A percentile compares a stretch with the other conserved stretches of the same genome.
These are phyloP conservation scores for Hystrix brachyura DNA, from an alignment of 2,113 vertebrate genomes.

Conservation along the genomic window DNA sequence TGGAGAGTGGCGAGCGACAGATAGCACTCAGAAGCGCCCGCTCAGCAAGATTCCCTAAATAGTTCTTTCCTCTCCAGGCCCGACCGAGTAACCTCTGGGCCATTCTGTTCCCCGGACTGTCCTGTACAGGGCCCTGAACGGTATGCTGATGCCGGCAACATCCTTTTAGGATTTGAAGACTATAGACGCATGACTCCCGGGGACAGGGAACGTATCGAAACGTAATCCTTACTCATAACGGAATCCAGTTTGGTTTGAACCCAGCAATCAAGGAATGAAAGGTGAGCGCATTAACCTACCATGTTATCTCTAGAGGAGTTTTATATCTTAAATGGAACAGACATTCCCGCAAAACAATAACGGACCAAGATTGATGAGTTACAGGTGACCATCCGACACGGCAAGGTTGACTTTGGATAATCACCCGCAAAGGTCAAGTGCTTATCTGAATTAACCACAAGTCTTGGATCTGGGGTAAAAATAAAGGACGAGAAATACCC, in stretches of 20 bases:
- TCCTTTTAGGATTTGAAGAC: conserved; percentile 70
- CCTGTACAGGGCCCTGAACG: conserved; percentile 67
- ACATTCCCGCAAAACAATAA: conserved; percentile 79
- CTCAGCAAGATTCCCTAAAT: conserved; percentile 67
- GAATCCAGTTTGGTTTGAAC: conserved; percentile 80
- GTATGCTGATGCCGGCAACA: conserved; percentile 61
- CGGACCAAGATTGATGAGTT: conserved; percentile 81
- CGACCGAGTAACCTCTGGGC: conserved; percentile 72
- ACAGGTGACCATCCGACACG: conserved; percentile 78
- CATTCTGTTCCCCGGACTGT: conserved; percentile 65
- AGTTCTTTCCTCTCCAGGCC: conserved; percentile 60
- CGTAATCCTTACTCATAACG: conserved; percentile 77
- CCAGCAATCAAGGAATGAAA: conserved; percentile 79
- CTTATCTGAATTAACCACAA: conserved; percentile 86
- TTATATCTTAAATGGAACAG: conserved; percentile 86
- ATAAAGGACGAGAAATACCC: conserved; percentile 82
- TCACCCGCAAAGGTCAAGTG: conserved; percentile 83
- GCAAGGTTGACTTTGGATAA: conserved; percentile 85
- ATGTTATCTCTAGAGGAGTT: conserved; percentile 82
- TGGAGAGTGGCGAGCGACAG: conserved; percentile 19
- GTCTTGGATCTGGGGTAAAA: conserved; percentile 84
- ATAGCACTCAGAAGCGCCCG: background rate
- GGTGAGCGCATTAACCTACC: conserved; percentile 82
- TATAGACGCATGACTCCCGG: conserved; percentile 74
- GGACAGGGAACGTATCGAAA: conserved; percentile 68